Evolutionary conservation across 2,888 invertebrate genomes (phyloP).

Genomic region (Drosophila dives): DNA sequence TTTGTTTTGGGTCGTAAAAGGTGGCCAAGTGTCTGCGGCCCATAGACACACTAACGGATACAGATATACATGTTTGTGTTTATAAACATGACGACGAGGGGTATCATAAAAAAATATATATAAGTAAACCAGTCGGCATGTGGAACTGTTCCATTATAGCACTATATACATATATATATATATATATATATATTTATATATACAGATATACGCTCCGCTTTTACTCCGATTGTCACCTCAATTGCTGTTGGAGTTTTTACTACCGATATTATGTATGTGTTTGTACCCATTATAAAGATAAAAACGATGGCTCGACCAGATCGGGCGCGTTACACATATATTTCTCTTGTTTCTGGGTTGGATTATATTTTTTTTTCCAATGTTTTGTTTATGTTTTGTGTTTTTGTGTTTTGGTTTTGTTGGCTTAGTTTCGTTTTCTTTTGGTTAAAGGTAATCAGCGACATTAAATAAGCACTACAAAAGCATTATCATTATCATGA

Average conservation of each 20-base stretch:
- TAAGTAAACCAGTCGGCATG: conserved; percentile 49
- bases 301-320: conserved; percentile 52
- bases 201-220: conserved; percentile 30
- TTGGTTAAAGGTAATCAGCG: conserved; percentile 71
- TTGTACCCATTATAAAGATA: conserved; percentile 80
- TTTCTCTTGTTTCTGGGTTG: conserved; percentile 22
- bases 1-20: conserved; percentile 71
- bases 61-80: conserved; percentile 21
- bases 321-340: conserved; percentile 50
- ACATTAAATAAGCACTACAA: conserved; percentile 70
- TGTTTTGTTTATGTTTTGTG: conserved; percentile 42
- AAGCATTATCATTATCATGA: conserved; percentile 33
- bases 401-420: conserved; percentile 38
- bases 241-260: conserved; percentile 65
- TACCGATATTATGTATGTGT: conserved; percentile 65
- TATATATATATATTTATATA: not conserved
- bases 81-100: conserved; percentile 42
- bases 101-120: conserved; percentile 39
- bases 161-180: not conserved
- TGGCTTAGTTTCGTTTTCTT: conserved; percentile 34
- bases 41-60: conserved; percentile 25
- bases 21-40: conserved; percentile 33
- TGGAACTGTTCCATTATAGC: conserved; percentile 33
- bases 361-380: conserved; percentile 1
- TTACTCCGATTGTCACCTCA: conserved; percentile 73